A percentile compares a stretch with the other conserved stretches of the same genome.
phyloP scores from a whole-genome alignment of 2,113 vertebrate species.

The Xiphias gladius region DNA sequence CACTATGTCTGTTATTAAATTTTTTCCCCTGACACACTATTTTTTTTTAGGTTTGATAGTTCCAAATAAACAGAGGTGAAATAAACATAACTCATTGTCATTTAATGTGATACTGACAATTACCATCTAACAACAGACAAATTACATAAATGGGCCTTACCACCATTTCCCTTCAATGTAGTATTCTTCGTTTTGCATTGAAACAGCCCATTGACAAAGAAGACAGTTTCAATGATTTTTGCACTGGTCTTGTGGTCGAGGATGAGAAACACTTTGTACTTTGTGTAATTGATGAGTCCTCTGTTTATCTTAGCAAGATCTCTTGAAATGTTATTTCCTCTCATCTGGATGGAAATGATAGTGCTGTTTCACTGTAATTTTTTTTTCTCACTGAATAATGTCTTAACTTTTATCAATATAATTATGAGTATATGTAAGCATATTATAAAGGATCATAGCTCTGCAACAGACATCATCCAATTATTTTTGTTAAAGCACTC shows the following conservation, averaged over 20 bases:
- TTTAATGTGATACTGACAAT: not conserved
- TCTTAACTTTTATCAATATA: not conserved
- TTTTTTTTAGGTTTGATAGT: not conserved
- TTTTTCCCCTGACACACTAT: not conserved
- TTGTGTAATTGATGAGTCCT: not conserved
- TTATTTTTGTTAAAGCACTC: not conserved
- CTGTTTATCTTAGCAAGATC: slow-evolving; percentile 5
- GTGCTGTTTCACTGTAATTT: not conserved
- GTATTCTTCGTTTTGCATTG: not conserved
- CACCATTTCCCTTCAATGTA: not conserved
- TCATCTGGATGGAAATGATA: not conserved
- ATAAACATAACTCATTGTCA: not conserved
- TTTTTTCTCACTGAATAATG: not conserved
- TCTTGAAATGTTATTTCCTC: not conserved
- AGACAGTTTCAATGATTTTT: slow-evolving; percentile 6
- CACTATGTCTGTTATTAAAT: not conserved
- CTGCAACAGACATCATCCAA: not conserved
- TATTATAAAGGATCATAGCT: not conserved
- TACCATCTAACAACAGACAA: not conserved
- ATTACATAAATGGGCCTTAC: not conserved
- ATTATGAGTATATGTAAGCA: not conserved
- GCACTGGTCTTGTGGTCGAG: not conserved
- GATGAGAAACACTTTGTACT: slow-evolving; percentile 7
- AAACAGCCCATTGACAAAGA: not conserved
- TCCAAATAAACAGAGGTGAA: not conserved